Conservation (phyloP, 2,888 invertebrate genomes). For the Omphaloscelis lunosa region DNA sequence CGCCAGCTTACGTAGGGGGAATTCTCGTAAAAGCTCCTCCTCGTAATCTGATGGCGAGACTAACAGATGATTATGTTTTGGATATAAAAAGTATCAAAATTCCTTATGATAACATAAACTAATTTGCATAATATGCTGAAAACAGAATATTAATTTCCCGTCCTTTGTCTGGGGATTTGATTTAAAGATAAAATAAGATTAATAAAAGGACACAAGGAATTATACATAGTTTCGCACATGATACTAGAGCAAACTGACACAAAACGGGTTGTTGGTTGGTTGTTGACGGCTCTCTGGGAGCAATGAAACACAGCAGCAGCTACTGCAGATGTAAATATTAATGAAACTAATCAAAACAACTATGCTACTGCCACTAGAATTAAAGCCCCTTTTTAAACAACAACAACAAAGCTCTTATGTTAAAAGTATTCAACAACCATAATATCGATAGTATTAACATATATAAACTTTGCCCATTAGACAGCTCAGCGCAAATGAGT, state of each 20-base stretch:
- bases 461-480: slow-evolving; percentile 31
- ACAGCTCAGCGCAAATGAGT: slow-evolving; percentile 27
- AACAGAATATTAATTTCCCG: not conserved
- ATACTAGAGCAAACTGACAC: not conserved
- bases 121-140: not conserved
- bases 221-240: too few species aligned
- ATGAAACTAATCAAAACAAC: not conserved
- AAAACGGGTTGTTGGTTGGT: not conserved
- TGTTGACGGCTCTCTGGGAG: not conserved
- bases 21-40: slow-evolving; percentile 18
- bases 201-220: not conserved
- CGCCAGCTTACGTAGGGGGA: slow-evolving; percentile 16
- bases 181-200: not conserved
- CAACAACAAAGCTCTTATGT: slow-evolving; percentile 3
- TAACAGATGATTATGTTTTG: slow-evolving; percentile 19
- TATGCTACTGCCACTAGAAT: not conserved
- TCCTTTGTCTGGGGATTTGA: not conserved
- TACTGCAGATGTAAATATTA: not conserved
- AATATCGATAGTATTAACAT: slow-evolving; percentile 22
- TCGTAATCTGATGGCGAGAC: slow-evolving; percentile 12
- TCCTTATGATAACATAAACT: not conserved
- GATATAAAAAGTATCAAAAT: not conserved
- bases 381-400: not conserved
- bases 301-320: not conserved
- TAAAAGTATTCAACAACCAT: slow-evolving; percentile 12